Conservation (phyloP, 1,140 invertebrate species). For the Ceratina calcarata region DNA sequence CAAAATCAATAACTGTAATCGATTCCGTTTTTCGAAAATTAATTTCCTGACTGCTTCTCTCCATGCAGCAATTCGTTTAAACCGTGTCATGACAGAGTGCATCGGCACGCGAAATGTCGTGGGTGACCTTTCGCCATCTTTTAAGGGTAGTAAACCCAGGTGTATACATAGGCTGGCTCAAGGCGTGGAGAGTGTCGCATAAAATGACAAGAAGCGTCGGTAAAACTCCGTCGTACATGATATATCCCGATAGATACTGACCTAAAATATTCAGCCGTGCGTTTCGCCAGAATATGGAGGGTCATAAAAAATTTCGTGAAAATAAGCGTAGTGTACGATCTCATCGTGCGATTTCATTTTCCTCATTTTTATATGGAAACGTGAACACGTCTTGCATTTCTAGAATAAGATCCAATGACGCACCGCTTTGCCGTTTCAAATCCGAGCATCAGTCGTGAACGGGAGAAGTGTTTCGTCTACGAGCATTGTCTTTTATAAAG, state of each 20-base stretch:
- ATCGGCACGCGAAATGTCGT: not conserved
- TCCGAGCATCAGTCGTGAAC: no score
- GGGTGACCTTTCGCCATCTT: constrained; percentile 23
- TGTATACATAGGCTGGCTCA: constrained; percentile 22
- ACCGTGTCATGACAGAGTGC: constrained; percentile 23
- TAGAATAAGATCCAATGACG: no score
- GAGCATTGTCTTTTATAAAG: no score
- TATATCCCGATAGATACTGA: constrained; percentile 43
- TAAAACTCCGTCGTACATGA: constrained; percentile 34
- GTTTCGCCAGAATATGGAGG: not conserved
- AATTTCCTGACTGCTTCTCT: no score
- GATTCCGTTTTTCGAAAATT: no score
- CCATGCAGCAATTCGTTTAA: no score
- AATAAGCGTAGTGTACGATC: not conserved
- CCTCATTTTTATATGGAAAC: no score
- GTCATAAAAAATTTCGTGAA: constrained; percentile 3
- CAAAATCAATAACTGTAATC: no score
- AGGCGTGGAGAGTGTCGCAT: constrained; percentile 13
- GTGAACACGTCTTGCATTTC: no score
- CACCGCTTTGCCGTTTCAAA: no score
- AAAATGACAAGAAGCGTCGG: constrained; percentile 24
- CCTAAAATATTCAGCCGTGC: constrained; percentile 37
- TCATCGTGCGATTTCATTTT: constrained; percentile 15
- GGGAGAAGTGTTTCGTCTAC: no score
- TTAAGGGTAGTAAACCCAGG: constrained; percentile 25